Evolutionary conservation across 1,140 invertebrate genomes (phyloP), one percentile per base, ranked within the genome.

Genomic region (Solen grandis): DNA sequence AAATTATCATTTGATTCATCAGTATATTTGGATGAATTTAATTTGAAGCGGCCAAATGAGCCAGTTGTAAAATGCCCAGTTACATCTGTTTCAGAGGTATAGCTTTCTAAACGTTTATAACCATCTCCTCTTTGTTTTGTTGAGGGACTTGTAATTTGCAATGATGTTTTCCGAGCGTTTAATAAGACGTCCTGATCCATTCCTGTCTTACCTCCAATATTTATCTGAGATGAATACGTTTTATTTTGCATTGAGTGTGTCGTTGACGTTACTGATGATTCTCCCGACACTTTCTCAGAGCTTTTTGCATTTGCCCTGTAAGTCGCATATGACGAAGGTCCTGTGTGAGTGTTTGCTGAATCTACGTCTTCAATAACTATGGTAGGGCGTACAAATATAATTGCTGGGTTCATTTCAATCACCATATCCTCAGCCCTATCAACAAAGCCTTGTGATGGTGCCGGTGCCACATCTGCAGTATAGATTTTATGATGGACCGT

Each of bases 341-440:
- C 31, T 5, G 69, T 59, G 19, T 73, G 69, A 59, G 59, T 16
- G 14, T 31, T n/a, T n/a, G n/a, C n/a, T n/a, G n/a, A n/a, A n/a
- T n/a, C n/a, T n/a, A n/a, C n/a, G n/a, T n/a, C n/a, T n/a, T n/a
- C n/a, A n/a, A n/a, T n/a, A n/a, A n/a, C n/a, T n/a, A n/a, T n/a
- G n/a, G n/a, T n/a, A n/a, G 74, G 63, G 27, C 63, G 25, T 14
- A 77, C 74, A 65, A 77, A 52, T 63, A 77, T 63, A 5, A 77
- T 27, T 5, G 46, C 62, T 10, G 62, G 62, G 2, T 29, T 8
- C 16, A 22, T 27, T 59, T 77, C 74, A 22, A 77, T 41, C 5
- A 77, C 50, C 62, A 77, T 77, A 31, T 77, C 74, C 46, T 77
- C 74, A 27, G 74, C 54, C 22, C 74, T 41, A 36, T 77, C 74